A percentile compares a stretch with the other conserved stretches of the same genome.
Evolutionary conservation across 2,113 vertebrate genomes (phyloP).

Genomic region (Bos indicus): DNA sequence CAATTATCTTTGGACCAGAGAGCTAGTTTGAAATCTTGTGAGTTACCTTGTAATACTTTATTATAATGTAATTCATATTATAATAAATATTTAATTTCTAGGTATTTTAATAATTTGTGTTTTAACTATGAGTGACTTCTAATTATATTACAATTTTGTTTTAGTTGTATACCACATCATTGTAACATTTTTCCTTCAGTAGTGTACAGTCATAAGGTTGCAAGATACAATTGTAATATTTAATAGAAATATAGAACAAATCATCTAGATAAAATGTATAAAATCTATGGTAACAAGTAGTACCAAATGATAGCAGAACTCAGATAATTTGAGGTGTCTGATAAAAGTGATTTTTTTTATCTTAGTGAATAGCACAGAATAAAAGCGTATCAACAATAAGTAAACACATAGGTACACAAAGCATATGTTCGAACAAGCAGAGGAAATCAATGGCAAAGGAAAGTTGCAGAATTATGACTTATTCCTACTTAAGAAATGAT

Average conservation of each 20-base stretch:
- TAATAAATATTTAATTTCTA: background rate
- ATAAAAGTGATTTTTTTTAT: background rate
- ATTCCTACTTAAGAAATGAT: constrained; percentile 8
- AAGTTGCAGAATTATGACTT: background rate
- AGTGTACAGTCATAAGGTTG: constrained; percentile 57
- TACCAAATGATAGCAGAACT: constrained; percentile 40
- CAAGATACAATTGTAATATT: constrained; percentile 60
- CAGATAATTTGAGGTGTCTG: constrained; percentile 44
- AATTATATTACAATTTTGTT: background rate
- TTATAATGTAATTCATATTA: background rate
- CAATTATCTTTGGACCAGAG: background rate
- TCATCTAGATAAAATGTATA: constrained; percentile 41
- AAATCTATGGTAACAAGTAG: background rate
- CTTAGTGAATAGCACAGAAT: background rate
- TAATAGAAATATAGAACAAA: constrained; percentile 71
- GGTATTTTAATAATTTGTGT: background rate
- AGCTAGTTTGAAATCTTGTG: background rate
- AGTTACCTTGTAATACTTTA: background rate
- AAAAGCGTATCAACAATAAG: background rate
- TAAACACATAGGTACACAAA: background rate
- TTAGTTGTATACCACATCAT: background rate
- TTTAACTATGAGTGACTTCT: background rate
- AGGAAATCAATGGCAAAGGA: background rate
- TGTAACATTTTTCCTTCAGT: constrained; percentile 39
- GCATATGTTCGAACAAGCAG: background rate